Conservation (phyloP, 2,797 vertebrate species). For the Phyllotis vaccarum region DNA sequence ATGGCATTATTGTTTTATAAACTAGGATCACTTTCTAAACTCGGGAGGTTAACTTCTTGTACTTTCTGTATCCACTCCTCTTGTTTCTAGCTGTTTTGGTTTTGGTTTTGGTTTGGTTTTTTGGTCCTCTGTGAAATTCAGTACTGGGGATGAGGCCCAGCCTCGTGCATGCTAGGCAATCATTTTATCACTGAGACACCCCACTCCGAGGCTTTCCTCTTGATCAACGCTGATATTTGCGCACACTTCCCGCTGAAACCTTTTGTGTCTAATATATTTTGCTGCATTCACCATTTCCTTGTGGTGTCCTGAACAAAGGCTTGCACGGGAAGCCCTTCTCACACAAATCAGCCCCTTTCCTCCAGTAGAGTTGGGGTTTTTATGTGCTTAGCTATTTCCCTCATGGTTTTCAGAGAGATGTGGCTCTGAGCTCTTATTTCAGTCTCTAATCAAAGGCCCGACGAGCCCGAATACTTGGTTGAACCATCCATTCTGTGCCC, state of each 20-base stretch:
- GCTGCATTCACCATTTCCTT: background rate
- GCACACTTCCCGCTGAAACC: background rate
- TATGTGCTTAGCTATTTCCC: no score
- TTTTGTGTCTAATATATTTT: background rate
- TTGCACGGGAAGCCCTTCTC: background rate
- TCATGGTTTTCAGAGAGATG: background rate
- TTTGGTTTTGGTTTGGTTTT: background rate
- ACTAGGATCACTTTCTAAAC: background rate
- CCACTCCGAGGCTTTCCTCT: background rate
- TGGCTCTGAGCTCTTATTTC: background rate
- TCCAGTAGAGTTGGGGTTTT: background rate
- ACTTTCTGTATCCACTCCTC: background rate
- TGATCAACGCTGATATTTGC: background rate
- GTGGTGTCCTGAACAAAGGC: background rate
- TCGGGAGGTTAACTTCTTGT: background rate
- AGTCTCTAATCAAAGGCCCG: background rate
- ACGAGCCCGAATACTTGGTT: background rate
- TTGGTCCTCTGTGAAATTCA: background rate
- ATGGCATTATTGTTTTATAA: accelerated
- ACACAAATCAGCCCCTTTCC: background rate
- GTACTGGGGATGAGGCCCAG: no score
- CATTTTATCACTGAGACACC: background rate
- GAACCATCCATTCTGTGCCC: background rate
- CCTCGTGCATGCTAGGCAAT: background rate
- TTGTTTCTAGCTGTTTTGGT: no score